These are phyloP conservation scores for Drosophila saltans DNA, from an alignment of 1,140 invertebrate genomes.

Conservation along the genomic window DNA sequence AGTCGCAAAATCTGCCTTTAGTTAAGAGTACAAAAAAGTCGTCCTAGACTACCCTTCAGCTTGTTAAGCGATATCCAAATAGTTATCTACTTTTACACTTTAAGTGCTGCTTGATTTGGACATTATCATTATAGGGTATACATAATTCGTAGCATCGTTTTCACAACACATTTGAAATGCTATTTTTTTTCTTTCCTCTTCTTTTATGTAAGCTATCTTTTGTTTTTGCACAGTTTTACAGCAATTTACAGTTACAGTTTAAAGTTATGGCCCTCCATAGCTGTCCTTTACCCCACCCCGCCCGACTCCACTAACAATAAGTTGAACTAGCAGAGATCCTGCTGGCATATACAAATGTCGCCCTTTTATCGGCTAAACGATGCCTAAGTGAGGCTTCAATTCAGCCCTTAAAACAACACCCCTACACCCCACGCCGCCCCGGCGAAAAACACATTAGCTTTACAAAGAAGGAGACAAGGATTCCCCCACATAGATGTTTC, in stretches of 20 bases:
- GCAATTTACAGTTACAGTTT: conserved; percentile 59
- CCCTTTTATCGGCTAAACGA: conserved; percentile 76
- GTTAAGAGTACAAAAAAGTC: too few species aligned
- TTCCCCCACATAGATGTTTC: conserved; percentile 55
- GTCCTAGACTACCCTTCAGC: too few species aligned
- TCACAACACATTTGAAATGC: not conserved
- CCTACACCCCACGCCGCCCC: not conserved
- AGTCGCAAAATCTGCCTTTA: too few species aligned
- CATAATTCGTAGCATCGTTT: not conserved
- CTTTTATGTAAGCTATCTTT: conserved; percentile 40
- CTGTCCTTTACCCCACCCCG: too few species aligned
- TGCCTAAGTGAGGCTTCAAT: conserved; percentile 72
- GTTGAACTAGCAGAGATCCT: conserved; percentile 5
- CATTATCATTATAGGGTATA: not conserved
- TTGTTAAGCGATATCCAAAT: too few species aligned
- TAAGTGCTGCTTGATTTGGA: too few species aligned
- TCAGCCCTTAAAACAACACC: not conserved
- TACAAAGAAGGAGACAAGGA: conserved; percentile 48
- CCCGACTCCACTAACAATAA: not conserved
- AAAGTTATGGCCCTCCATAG: conserved; percentile 53
- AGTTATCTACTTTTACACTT: too few species aligned
- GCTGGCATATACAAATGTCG: conserved; percentile 44
- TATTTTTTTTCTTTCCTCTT: not conserved
- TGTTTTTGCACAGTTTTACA: conserved; percentile 60
- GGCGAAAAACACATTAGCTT: not conserved